phyloP scores from a whole-genome alignment of 2,797 vertebrate genomes.

The Cossypha niveicapilla region DNA sequence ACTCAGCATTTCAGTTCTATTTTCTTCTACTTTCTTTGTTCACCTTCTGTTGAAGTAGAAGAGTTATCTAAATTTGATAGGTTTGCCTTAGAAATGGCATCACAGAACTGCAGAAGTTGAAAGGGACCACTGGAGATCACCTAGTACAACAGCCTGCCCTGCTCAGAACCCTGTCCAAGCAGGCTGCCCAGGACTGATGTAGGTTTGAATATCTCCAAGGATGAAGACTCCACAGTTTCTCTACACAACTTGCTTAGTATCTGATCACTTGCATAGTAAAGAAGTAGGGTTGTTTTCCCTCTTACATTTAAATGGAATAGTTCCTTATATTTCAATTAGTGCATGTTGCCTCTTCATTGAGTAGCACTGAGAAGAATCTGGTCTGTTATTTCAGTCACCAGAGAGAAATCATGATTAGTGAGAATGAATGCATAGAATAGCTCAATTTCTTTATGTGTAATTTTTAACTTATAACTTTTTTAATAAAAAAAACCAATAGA shows the following conservation, averaged over 20 bases:
- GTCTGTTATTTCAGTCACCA: background rate
- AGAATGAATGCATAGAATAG: background rate
- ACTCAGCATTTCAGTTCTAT: background rate
- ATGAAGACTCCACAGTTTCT: background rate
- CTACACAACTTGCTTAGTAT: background rate
- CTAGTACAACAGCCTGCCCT: background rate
- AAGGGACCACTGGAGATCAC: background rate
- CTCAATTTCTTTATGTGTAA: background rate
- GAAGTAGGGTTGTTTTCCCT: background rate
- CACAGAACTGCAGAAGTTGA: background rate
- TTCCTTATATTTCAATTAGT: background rate
- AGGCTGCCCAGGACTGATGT: fast-evolving
- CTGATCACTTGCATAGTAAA: background rate
- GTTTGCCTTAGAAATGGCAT: background rate
- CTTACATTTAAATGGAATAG: background rate
- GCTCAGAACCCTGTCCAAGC: background rate
- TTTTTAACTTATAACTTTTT: background rate
- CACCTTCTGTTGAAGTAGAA: background rate
- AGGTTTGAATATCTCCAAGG: background rate
- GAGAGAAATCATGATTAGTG: background rate
- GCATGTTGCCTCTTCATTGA: background rate
- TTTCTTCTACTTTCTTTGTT: background rate
- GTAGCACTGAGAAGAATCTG: background rate
- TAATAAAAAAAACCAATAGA: background rate
- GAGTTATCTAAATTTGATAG: background rate